Base-by-base conservation (phyloP, 30 jellyfish, hydroid and myxozoan species). In the Aurelia sp. region DNA sequence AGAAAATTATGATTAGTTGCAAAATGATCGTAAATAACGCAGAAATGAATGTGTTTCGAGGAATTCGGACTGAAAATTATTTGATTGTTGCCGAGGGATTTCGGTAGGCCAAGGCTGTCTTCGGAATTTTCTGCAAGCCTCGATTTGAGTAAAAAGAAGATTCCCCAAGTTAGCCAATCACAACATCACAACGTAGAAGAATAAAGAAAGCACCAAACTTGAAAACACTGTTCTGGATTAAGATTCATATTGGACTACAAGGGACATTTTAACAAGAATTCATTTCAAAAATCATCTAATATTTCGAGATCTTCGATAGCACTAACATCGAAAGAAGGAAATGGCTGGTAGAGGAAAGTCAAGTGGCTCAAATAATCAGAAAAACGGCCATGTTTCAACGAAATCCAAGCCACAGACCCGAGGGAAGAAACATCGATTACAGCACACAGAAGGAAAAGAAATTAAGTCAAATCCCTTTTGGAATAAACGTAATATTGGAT, bases 361-460 rank as follows among this genome's bases (percentile, higher is more conserved):
- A 13, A 48, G 70, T 44, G 51, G 66, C 16, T 30, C 90, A 47
- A 19, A 61, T 11, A 67, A 62, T 48, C 82, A 69, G 35, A 69
- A 52, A 61, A 81, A 82, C 66, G 85, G 92, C 13, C 66, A 50
- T 16, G 52, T 60, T 17, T 0, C 91, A 10, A 52, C 67, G 47
- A 81, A 67, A 44, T 40, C 27, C 18, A 69, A 69, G 79, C 62
- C 70, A 40, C 73, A 40, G 23, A 23, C 48, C 47, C 60, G 71
- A 68, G 92, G 92, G 68, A 82, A 82, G 68, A 82, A 82, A 52
- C 82, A 66, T 72, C 71, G 85, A 52, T 19, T 4, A 13, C 84
- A 82, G 35, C 59, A 23, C 37, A 82, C 13, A 55, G 92, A 82
- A 19, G 58, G 50, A 53, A 81, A 73, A 55, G 84, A 73, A 16